A percentile compares a stretch with the other conserved stretches of the same genome.
phyloP scores from a whole-genome alignment of 64 coral and sea anemone genomes.

The Montipora capricornis region DNA sequence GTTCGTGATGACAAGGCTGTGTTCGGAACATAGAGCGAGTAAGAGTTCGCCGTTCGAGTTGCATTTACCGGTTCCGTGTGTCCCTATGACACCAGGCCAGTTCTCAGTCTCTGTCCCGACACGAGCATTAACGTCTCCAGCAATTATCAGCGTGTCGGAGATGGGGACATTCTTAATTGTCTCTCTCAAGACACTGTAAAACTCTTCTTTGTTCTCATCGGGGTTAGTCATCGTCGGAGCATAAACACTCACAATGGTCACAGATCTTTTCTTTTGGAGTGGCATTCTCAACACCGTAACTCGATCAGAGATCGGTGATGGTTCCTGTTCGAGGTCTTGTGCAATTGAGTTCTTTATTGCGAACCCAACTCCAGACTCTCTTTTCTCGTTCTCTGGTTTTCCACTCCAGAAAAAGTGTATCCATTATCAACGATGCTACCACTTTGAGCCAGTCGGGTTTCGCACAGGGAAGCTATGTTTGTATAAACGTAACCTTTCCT shows the following conservation, averaged over 20 bases:
- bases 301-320: neutral
- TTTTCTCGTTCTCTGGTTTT: constrained; percentile 1
- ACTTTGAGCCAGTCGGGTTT: no score
- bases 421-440: no score
- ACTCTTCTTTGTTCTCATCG: no score
- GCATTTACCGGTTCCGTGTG: constrained; percentile 2
- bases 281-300: neutral
- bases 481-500: no score
- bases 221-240: no score
- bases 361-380: constrained; percentile 31
- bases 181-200: neutral
- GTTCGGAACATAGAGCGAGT: neutral
- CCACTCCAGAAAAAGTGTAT: no score
- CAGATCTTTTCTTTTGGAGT: constrained; percentile 1
- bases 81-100: neutral
- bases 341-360: neutral
- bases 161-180: neutral
- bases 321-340: neutral
- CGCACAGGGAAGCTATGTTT: no score
- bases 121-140: neutral
- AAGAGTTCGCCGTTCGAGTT: constrained; percentile 20
- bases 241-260: neutral
- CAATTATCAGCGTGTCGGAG: neutral
- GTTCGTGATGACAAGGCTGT: constrained; percentile 10
- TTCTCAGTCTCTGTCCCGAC: constrained; percentile 14